Evolutionary conservation across 35 echinoderm and acorn worm genomes (phyloP).

Genomic region (Lytechinus variegatus): DNA sequence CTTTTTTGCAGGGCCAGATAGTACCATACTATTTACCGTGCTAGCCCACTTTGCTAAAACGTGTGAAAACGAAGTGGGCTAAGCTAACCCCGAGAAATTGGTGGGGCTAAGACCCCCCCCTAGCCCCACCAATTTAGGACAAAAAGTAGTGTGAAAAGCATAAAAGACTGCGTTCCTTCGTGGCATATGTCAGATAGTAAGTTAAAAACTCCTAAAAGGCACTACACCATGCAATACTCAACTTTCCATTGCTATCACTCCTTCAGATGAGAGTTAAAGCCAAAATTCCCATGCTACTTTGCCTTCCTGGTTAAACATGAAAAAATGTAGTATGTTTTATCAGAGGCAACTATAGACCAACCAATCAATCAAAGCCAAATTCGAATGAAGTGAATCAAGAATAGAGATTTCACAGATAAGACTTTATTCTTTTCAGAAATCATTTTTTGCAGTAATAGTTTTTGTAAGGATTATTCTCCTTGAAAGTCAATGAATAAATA

Average conservation of each 20-base stretch:
- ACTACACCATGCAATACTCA: neutral
- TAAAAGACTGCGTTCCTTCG: too few species aligned
- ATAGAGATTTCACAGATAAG: too few species aligned
- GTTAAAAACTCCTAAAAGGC: neutral
- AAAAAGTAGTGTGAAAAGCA: too few species aligned
- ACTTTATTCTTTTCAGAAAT: neutral
- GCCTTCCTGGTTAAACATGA: neutral
- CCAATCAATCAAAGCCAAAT: neutral
- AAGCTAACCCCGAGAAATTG: too few species aligned
- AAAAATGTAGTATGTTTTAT: neutral
- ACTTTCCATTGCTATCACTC: neutral
- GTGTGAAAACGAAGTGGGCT: too few species aligned
- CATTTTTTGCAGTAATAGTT: neutral
- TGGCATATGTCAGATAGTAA: too few species aligned
- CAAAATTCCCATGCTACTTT: neutral
- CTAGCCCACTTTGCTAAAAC: too few species aligned
- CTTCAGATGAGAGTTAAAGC: neutral
- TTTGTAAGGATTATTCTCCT: neutral
- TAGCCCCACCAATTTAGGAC: too few species aligned
- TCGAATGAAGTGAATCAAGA: too few species aligned
- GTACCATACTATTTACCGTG: too few species aligned
- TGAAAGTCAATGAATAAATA: neutral
- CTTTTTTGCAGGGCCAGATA: too few species aligned
- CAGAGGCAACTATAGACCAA: neutral
- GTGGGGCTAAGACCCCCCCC: too few species aligned